A percentile compares a stretch with the other conserved stretches of the same genome.
Conservation (phyloP, 2,797 vertebrate species). For the Heteromormyrus szaboi region DNA sequence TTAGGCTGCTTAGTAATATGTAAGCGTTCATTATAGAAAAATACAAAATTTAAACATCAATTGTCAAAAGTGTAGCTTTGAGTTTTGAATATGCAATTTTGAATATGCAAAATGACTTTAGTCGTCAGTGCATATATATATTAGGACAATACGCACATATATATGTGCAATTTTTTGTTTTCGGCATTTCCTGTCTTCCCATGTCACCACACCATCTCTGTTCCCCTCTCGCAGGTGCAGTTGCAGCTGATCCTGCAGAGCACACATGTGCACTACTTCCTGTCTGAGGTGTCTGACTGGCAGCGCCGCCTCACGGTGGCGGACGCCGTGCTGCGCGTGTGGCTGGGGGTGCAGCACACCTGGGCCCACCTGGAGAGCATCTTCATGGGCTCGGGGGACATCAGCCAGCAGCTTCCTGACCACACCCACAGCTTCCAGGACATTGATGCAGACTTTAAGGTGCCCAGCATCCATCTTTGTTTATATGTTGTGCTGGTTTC, state of each 20-base stretch:
- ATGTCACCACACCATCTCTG: neutral
- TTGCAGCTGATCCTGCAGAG: slow-evolving; percentile 67
- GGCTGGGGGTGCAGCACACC: slow-evolving; percentile 66
- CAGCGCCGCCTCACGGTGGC: slow-evolving; percentile 61
- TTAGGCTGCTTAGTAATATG: neutral
- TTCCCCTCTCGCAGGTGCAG: slow-evolving; percentile 56
- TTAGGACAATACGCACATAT: neutral
- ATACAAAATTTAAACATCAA: neutral
- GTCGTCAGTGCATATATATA: neutral
- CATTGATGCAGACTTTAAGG: slow-evolving; percentile 70
- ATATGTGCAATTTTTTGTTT: neutral
- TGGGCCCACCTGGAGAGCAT: slow-evolving; percentile 70
- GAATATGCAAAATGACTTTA: neutral
- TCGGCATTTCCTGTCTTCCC: slow-evolving; percentile 9
- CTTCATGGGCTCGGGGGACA: slow-evolving; percentile 67
- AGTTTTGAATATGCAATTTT: neutral
- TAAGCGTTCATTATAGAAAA: neutral
- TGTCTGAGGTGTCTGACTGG: slow-evolving; percentile 59
- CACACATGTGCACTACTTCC: slow-evolving; percentile 67
- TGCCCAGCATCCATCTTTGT: slow-evolving; percentile 30
- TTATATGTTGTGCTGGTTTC: neutral
- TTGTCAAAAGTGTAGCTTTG: neutral
- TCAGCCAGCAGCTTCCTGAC: slow-evolving; percentile 61
- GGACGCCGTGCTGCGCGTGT: slow-evolving; percentile 62
- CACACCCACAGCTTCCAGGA: slow-evolving; percentile 62